Evolutionary conservation across 2,888 invertebrate genomes (phyloP), one percentile per base, ranked within the genome.

Genomic region (Leptogaster cylindrica): DNA sequence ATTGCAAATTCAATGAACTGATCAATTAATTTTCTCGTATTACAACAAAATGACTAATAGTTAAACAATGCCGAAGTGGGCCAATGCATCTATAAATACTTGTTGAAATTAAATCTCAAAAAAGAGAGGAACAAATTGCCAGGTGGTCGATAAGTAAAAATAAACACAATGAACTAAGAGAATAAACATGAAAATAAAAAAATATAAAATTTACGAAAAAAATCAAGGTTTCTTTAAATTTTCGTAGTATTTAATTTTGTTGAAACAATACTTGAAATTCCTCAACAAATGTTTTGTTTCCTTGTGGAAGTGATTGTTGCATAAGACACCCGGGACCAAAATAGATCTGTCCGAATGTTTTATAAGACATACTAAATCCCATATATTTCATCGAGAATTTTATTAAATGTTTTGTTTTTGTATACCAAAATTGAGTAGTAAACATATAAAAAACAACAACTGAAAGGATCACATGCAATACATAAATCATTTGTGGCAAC

Each of bases 81-180:
- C 48, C 48, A 64, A 48, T 12, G 36, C 6, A 31, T 48, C 64
- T 64, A 64, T 31, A 64, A 64, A 64, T 64, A 64, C 31, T 48
- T n/a, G n/a, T 64, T 48, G 64, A 64, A 64, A 64, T 48, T n/a
- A 64, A 64, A 48, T 64, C 64, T 25, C 31, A 25, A 14, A 18
- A 10, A 20, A 33, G n/a, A 18, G 8, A 3, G 46, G 16, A 31
- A 3, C 10, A 48, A 33, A 33, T 20, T 10, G 18, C 36, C 48
- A 48, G 48, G 48, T 48, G 41, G n/a, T n/a, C n/a, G n/a, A n/a
- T n/a, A n/a, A n/a, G n/a, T n/a, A n/a, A n/a, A n/a, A n/a, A n/a
- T n/a, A n/a, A 10, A 23, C 20, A 16, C 23, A 41, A 58, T 25
- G 25, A 16, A 39, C 27, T 25, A 6, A 2, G 31, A 39, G 58